phyloP scores from a whole-genome alignment of 2,888 invertebrate genomes.

The Spilarctia lutea region DNA sequence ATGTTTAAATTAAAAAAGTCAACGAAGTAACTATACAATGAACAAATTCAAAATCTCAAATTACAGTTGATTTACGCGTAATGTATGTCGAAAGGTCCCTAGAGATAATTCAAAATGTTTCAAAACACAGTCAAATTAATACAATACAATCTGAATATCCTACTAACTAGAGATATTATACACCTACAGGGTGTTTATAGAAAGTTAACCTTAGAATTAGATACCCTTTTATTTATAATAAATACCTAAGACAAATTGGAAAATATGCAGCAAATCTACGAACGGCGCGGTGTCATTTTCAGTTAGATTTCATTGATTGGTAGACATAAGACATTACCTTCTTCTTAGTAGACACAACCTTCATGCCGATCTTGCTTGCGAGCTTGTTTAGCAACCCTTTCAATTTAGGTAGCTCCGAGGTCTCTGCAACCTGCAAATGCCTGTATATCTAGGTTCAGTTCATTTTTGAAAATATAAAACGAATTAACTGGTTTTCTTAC shows the following conservation, averaged over 20 bases:
- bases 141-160: no score
- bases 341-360: conserved; percentile 17
- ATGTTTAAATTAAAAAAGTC: no score
- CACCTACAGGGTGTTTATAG: background rate
- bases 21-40: no score
- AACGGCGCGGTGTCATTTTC: background rate
- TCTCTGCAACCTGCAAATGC: background rate
- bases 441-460: background rate
- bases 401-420: background rate
- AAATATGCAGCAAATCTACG: background rate
- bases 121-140: no score
- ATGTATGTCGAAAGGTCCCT: background rate
- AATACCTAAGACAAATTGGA: background rate
- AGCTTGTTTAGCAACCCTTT: conserved; percentile 33
- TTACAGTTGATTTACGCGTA: no score
- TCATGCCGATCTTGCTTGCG: conserved; percentile 39
- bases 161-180: background rate
- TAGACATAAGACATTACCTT: conserved; percentile 38
- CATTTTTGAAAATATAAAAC: background rate
- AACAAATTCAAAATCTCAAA: no score
- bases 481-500: background rate
- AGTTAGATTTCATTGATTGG: background rate
- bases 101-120: background rate
- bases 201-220: background rate
- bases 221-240: background rate